A percentile compares a stretch with the other conserved stretches of the same genome.
Evolutionary conservation across 2,888 invertebrate genomes (phyloP).

Genomic region (Caenorhabditis virilis): DNA sequence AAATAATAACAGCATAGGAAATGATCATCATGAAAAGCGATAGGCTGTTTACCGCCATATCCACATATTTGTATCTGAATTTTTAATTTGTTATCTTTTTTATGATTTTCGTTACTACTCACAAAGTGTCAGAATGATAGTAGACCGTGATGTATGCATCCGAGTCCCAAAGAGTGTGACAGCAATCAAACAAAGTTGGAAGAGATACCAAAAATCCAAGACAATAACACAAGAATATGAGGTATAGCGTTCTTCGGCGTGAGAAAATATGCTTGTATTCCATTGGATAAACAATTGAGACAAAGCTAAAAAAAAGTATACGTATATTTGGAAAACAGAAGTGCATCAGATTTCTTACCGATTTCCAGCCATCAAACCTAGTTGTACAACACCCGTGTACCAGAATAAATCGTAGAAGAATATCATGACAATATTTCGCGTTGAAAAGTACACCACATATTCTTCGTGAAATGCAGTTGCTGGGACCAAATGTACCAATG

Average conservation of each 20-base stretch:
- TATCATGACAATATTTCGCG: slow-evolving; percentile 59
- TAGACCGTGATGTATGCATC: slow-evolving; percentile 58
- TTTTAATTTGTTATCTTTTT: background rate
- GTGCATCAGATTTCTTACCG: slow-evolving; percentile 33
- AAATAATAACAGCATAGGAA: slow-evolving; percentile 65
- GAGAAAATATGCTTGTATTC: slow-evolving; percentile 64
- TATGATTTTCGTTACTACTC: background rate
- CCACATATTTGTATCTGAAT: slow-evolving; percentile 62
- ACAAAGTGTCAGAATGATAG: slow-evolving; percentile 54
- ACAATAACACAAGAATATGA: slow-evolving; percentile 51
- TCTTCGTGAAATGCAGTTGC: slow-evolving; percentile 63
- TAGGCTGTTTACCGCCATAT: slow-evolving; percentile 61
- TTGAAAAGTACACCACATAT: slow-evolving; percentile 52
- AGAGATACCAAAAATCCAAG: slow-evolving; percentile 54
- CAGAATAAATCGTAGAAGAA: slow-evolving; percentile 67
- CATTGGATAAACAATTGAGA: slow-evolving; percentile 66
- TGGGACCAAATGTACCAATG: slow-evolving; percentile 59
- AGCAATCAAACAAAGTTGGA: slow-evolving; percentile 63
- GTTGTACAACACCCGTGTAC: slow-evolving; percentile 66
- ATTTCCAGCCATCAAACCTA: slow-evolving; percentile 65
- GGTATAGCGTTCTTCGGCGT: slow-evolving; percentile 35
- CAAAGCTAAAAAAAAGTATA: slow-evolving; percentile 52
- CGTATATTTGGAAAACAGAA: background rate
- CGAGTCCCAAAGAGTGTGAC: slow-evolving; percentile 63
- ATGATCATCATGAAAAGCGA: slow-evolving; percentile 62